Evolutionary conservation across 2,113 vertebrate species (phyloP), one percentile per base, ranked within the genome.

Genomic region (Alexandromys fortis): DNA sequence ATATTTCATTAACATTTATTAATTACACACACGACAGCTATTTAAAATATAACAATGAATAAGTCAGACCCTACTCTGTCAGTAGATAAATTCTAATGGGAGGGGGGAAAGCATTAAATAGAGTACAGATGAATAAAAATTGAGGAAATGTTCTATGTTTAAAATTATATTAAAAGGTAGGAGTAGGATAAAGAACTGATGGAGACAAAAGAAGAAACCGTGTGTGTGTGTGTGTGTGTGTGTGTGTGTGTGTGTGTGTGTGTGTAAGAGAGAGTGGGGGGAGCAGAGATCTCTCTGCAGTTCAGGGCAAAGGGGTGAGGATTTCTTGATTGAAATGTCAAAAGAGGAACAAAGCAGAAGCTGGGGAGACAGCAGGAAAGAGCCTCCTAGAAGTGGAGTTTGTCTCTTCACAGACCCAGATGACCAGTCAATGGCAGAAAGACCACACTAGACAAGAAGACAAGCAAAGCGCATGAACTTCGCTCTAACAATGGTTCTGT

Each of bases 1-100:
- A 9, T 63, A 85, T 72, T 94, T 55, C 21, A 67, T 38, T 83
- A 24, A 73, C 72, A 90, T 79, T 68, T 76, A 89, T 52, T 95
- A 73, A 77, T 24, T 67, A 30, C 7, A 89, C 75, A 95, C 21
- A 30, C 77, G 73, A 30, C n/a, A 61, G 47, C 5, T 52, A 17
- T 35, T 89, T 35, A 16, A 86, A n/a, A 89, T 63, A 68, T 13
- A 67, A 55, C 5, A 68, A 1, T 33, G 19, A 89, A 75, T 70
- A 89, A 91, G 38, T n/a, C 49, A 89, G 13, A 77, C 12, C n/a
- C 42, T 76, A 33, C 4, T n/a, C 73, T 45, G 14, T 49, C 1
- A 24, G 26, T 72, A 11, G 16, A 91, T 87, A 35, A 76, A 91
- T 87, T 88, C 79, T 52, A 86, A 78, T 33, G 10, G 49, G 16